phyloP scores from a whole-genome alignment of 2,113 vertebrate species.

The Orycteropus afer region DNA sequence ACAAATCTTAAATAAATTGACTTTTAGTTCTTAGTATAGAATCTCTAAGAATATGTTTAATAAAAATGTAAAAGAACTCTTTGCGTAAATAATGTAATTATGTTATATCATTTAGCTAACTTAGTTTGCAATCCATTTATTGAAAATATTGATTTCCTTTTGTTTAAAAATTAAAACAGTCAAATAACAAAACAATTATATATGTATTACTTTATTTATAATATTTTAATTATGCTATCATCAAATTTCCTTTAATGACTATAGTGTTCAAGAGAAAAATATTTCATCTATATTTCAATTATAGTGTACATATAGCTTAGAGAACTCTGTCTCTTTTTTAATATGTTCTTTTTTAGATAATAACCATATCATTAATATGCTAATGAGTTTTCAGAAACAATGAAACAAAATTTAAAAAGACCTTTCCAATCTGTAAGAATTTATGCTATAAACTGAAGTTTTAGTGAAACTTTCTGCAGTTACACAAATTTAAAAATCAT shows the following conservation, averaged over 20 bases:
- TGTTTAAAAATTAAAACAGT: not conserved
- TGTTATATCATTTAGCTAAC: not conserved
- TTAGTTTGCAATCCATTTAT: slow-evolving; percentile 32
- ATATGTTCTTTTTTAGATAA: not conserved
- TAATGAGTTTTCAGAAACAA: not conserved
- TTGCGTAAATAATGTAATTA: not conserved
- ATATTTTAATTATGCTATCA: not conserved
- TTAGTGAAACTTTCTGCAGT: not conserved
- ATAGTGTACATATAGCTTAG: not conserved
- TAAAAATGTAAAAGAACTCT: not conserved
- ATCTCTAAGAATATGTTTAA: not conserved
- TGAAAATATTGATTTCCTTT: not conserved
- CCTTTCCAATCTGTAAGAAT: not conserved
- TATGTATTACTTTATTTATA: not conserved
- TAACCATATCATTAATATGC: not conserved
- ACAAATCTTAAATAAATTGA: slow-evolving; percentile 37
- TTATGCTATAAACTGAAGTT: not conserved
- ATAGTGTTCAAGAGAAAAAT: not conserved
- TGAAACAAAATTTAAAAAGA: not conserved
- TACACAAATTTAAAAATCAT: not conserved
- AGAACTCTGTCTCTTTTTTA: not conserved
- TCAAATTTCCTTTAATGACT: not conserved
- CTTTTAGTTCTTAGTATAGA: slow-evolving; percentile 3
- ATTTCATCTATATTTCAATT: not conserved
- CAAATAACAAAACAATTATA: not conserved